Conservation (phyloP, 35 echinoderm and acorn worm species). For the Ptychodera flava region DNA sequence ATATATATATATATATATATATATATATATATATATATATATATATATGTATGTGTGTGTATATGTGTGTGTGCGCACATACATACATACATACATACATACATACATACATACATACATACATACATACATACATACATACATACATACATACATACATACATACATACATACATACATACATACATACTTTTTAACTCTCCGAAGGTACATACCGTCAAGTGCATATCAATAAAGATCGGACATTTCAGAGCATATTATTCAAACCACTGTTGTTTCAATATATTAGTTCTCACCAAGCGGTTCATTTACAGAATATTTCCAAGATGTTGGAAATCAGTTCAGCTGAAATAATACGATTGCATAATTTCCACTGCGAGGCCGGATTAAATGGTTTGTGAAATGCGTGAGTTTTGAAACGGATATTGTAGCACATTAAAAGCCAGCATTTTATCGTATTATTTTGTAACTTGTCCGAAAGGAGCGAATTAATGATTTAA, state of each 20-base stretch:
- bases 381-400: background rate
- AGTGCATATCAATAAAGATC: no score
- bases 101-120: background rate
- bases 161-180: background rate
- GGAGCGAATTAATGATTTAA: no score
- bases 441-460: background rate
- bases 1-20: background rate
- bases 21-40: background rate
- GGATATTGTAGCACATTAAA: background rate
- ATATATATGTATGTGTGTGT: background rate
- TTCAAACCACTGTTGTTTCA: background rate
- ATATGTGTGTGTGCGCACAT: background rate
- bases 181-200: background rate
- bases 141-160: background rate
- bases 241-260: background rate
- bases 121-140: background rate
- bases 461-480: no score
- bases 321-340: background rate
- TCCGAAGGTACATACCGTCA: no score
- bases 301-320: background rate
- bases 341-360: background rate
- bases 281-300: background rate
- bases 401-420: background rate
- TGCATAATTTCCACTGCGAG: background rate
- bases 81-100: background rate